Evolutionary conservation across 2,113 vertebrate species (phyloP), one percentile per base, ranked within the genome.

Genomic region (Guaruba guarouba): DNA sequence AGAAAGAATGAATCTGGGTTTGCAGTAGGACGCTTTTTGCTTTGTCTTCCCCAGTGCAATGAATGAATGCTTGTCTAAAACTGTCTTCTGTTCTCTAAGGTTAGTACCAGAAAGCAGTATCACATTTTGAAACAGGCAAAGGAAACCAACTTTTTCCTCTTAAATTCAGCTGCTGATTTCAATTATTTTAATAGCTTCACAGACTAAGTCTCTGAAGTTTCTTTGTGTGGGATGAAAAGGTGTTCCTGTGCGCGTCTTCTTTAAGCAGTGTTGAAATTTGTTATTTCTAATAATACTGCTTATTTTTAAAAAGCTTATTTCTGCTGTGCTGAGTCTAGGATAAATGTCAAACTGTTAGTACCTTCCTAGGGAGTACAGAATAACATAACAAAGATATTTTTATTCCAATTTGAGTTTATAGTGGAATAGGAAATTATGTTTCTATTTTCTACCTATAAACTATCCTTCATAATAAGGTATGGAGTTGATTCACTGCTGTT

Each of bases 341-440:
- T 39, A 51, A 67, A 70, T 64, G 82, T 85, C 39, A 84, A 59
- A 39, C 52, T 43, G 22, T 57, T 79, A 73, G 35, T 19, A 64
- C 10, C 22, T 28, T 69, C 79, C 28, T 57, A 80, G 67, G 28
- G n/a, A 73, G 59, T 71, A 69, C 22, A 76, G 44, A 79, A 76
- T 62, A 76, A 76, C 19, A 66, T 62, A 89, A 67, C 64, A 86
- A 91, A 95, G 16, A 19, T 87, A 66, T 88, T 92, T 95, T 69
- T 77, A 31, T 90, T 85, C 39, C 49, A 79, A 6, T n/a, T 41
- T 22, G 1, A 71, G 43, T 73, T 85, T 82, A 52, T 41, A 87
- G 41, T 62, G 54, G 79, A 79, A 77, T 20, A 79, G 77, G 66
- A 96, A 96, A 79, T 3, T 3, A 28, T 16, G 33, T 28, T 77